A percentile compares a stretch with the other conserved stretches of the same genome.
Evolutionary conservation across 2,113 vertebrate genomes (phyloP).

Genomic region (Prionailurus bengalensis): DNA sequence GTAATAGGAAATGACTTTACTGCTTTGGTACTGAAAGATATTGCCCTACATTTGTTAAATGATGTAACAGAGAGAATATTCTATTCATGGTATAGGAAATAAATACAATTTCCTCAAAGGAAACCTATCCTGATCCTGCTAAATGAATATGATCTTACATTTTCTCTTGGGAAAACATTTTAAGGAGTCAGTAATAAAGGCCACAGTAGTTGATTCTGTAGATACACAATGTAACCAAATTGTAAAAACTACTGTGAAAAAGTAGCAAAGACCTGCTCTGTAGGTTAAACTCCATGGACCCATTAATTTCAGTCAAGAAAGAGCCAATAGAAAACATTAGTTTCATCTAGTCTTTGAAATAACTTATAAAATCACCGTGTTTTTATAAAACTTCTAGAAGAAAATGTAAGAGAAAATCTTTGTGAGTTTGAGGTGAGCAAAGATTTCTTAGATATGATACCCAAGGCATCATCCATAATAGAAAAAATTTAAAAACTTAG

Average conservation of each 20-base stretch:
- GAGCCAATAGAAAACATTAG: neutral
- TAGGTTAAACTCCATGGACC: neutral
- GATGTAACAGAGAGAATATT: constrained; percentile 19
- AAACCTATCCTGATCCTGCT: constrained; percentile 23
- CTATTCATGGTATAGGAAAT: neutral
- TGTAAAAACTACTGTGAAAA: neutral
- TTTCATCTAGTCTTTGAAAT: neutral
- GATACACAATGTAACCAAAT: neutral
- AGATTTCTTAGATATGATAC: neutral
- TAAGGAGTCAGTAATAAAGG: neutral
- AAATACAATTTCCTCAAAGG: constrained; percentile 11
- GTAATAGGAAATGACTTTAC: constrained; percentile 43
- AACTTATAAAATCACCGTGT: neutral
- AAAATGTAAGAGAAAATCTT: constrained; percentile 4
- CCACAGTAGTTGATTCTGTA: neutral
- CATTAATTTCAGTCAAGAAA: neutral
- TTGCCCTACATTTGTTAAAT: neutral
- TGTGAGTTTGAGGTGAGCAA: neutral
- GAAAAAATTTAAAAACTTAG: constrained; percentile 20
- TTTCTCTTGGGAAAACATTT: neutral
- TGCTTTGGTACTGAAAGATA: constrained; percentile 38
- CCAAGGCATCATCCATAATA: neutral
- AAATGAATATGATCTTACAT: neutral
- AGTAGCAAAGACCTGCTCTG: neutral
- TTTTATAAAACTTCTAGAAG: constrained; percentile 27